Percentiles rank a stretch among this genome's conserved stretches.
phyloP scores from a whole-genome alignment of 2,113 vertebrate genomes.

The Ictidomys tridecemlineatus region DNA sequence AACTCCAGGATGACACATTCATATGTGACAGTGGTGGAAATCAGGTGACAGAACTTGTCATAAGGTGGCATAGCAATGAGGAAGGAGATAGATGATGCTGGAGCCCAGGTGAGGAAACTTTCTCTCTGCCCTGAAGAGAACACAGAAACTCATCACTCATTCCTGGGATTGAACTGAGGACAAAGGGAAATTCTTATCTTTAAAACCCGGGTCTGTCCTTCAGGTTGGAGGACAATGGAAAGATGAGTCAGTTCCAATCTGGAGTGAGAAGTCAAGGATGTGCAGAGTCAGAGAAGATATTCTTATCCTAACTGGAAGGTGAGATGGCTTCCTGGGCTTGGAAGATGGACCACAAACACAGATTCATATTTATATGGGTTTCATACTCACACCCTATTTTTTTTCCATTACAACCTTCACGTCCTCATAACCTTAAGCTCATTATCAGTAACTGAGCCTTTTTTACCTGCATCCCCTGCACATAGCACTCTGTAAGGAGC shows the following conservation, averaged over 20 bases:
- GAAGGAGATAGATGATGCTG: background rate
- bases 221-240: background rate
- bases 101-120: background rate
- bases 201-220: background rate
- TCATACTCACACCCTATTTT: background rate
- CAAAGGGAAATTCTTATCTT: background rate
- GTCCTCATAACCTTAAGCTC: background rate
- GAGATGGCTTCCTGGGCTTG: background rate
- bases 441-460: background rate
- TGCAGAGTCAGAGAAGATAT: background rate
- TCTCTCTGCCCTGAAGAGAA: constrained; percentile 26
- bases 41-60: background rate
- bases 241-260: background rate
- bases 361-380: background rate
- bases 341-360: background rate
- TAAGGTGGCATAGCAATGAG: background rate
- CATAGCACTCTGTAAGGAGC: background rate
- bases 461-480: background rate
- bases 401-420: background rate
- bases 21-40: accelerated
- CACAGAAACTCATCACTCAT: background rate
- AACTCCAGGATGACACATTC: background rate
- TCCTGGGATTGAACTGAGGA: background rate
- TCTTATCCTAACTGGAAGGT: background rate
- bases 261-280: background rate